Evolutionary conservation across 2,888 invertebrate genomes (phyloP), one percentile per base, ranked within the genome.

Genomic region (Lissonota sp.): DNA sequence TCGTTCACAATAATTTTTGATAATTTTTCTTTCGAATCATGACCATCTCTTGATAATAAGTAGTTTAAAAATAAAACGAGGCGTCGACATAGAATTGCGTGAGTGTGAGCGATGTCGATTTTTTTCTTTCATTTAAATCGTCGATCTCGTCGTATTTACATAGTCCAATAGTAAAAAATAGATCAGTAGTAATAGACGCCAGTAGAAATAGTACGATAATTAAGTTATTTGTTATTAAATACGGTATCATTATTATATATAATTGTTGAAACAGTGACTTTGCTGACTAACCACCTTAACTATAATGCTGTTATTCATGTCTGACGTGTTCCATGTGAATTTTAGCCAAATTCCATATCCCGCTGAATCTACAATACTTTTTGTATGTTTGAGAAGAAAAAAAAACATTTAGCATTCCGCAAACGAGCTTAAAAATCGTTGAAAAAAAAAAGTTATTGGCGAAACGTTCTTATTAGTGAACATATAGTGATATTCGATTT

Each of bases 121-220:
- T 49, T 49, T 26, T 26, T 26, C 26, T 26, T 26, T 55, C 40
- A 63, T 42, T 64, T 8, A 63, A 57, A 42, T 10, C 70, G 71
- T 74, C 74, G 60, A 74, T 74, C 39, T 72, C 72, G 66, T 77
- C 82, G 74, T 78, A 62, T 49, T 1, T 51, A 80, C 81, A 82
- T 83, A 83, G 84, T 84, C 60, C 12, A 5, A 81, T 81, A 64
- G 69, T 77, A 64, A 26, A 89, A 86, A 16, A 89, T 90, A 89
- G 89, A 84, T 87, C 88, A 74, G 79, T 90, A 90, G 88, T 88
- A 88, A 89, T 84, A 88, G 89, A 84, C 84, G 90, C 90, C 51
- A 37, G 74, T 75, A 75, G 74, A 90, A 90, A 88, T 89, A 90
- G 90, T 88, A 88, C 80, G 86, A 88, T 86, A 88, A 88, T 89